These are phyloP conservation scores for Synergus gifuensis DNA, from an alignment of 2,888 invertebrate genomes.

Conservation along the genomic window DNA sequence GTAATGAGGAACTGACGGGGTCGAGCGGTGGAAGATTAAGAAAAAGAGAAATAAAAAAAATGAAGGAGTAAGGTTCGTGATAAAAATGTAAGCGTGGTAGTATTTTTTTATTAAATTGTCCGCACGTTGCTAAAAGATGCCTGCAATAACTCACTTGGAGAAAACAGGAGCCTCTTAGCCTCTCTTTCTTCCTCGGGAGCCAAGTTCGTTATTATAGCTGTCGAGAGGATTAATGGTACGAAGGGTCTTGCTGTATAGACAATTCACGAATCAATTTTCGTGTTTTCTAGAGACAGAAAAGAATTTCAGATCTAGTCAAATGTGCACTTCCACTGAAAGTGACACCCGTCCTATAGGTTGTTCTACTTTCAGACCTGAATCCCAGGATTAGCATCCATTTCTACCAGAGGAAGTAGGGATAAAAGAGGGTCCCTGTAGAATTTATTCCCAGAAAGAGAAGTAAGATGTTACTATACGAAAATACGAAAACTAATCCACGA, in stretches of 20 bases:
- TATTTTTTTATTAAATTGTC: constrained; percentile 38
- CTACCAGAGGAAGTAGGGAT: constrained; percentile 49
- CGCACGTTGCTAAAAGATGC: constrained; percentile 38
- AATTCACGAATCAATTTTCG: constrained; percentile 54
- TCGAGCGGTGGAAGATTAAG: neutral
- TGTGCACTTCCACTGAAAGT: constrained; percentile 23
- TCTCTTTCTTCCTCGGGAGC: constrained; percentile 16
- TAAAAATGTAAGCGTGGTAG: constrained; percentile 20
- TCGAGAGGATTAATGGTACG: constrained; percentile 38
- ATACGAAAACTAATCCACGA: constrained; percentile 42
- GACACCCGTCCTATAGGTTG: constrained; percentile 50
- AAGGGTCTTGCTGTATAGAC: constrained; percentile 44
- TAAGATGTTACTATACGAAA: constrained; percentile 33
- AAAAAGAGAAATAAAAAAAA: constrained; percentile 6
- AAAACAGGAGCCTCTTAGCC: constrained; percentile 38
- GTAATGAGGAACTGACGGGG: constrained; percentile 4
- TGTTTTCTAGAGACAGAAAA: constrained; percentile 13
- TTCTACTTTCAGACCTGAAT: constrained; percentile 64
- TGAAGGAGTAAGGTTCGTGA: neutral
- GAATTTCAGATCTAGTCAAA: constrained; percentile 20
- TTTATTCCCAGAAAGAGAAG: constrained; percentile 63
- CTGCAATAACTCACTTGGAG: constrained; percentile 38
- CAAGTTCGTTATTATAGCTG: constrained; percentile 41
- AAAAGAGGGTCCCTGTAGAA: constrained; percentile 60
- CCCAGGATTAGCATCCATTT: constrained; percentile 71